A percentile compares a stretch with the other conserved stretches of the same genome.
These are phyloP conservation scores for Ceramica pisi DNA, from an alignment of 2,888 invertebrate genomes.

Conservation along the genomic window DNA sequence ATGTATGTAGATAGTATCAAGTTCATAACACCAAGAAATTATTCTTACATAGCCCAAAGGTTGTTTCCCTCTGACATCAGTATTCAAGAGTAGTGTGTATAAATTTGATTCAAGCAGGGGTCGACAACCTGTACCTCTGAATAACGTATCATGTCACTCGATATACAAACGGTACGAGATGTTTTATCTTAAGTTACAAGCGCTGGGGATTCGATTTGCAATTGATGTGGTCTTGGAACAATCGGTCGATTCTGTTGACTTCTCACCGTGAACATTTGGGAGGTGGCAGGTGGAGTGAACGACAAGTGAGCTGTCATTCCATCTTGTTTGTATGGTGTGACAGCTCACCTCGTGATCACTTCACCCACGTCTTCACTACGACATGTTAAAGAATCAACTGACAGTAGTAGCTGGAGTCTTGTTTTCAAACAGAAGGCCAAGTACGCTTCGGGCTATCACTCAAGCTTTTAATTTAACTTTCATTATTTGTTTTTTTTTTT, in stretches of 20 bases:
- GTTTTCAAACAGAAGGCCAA: neutral
- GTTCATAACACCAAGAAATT: neutral
- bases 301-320: too few relatives aligned
- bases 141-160: slow-evolving; percentile 47
- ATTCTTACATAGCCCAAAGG: slow-evolving; percentile 51
- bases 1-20: too few relatives aligned
- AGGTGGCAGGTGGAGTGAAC: too few relatives aligned
- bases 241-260: too few relatives aligned
- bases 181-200: slow-evolving; percentile 31
- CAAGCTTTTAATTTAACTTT: too few relatives aligned
- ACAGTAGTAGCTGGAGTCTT: neutral
- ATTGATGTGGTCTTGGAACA: slow-evolving; percentile 6
- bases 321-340: too few relatives aligned
- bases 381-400: too few relatives aligned
- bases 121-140: slow-evolving; percentile 52
- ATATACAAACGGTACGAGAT: slow-evolving; percentile 28
- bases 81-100: slow-evolving; percentile 56
- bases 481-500: too few relatives aligned
- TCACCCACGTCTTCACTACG: too few relatives aligned
- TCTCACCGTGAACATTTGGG: too few relatives aligned
- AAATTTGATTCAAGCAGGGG: slow-evolving; percentile 58
- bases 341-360: too few relatives aligned
- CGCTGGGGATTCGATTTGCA: slow-evolving; percentile 42
- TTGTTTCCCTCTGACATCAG: slow-evolving; percentile 61
- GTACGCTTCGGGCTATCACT: too few relatives aligned